Percentiles rank a stretch among this genome's conserved stretches.
Conservation (phyloP, 1,140 invertebrate genomes). For the Heliconius hermathena region DNA sequence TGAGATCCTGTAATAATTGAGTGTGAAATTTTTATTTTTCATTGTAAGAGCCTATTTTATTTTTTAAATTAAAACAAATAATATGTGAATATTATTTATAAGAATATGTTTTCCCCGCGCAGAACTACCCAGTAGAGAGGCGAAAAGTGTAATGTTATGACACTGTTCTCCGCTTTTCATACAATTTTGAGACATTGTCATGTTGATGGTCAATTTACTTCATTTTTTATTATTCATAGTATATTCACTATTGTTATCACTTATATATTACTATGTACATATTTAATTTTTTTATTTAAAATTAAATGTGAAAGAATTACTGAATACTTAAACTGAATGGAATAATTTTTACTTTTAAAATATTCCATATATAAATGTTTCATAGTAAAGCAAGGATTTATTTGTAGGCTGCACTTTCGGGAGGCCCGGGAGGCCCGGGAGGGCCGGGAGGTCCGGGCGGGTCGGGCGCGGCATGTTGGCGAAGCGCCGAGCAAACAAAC, state of each 20-base stretch:
- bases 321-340: background rate
- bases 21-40: background rate
- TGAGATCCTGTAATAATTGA: background rate
- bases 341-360: background rate
- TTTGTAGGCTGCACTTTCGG: background rate
- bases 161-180: no score
- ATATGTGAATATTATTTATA: no score
- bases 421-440: background rate
- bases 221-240: no score
- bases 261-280: no score
- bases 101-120: background rate
- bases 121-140: no score
- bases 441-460: background rate
- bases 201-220: no score
- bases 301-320: background rate
- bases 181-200: no score
- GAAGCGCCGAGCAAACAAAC: slow-evolving; percentile 12
- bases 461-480: slow-evolving; percentile 12
- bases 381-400: background rate
- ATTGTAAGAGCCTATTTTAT: background rate
- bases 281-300: background rate
- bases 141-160: no score
- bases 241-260: no score
- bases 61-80: background rate
- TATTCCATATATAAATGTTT: background rate